Base-by-base conservation (phyloP, 2,113 vertebrate species). In the Nymphicus hollandicus region DNA sequence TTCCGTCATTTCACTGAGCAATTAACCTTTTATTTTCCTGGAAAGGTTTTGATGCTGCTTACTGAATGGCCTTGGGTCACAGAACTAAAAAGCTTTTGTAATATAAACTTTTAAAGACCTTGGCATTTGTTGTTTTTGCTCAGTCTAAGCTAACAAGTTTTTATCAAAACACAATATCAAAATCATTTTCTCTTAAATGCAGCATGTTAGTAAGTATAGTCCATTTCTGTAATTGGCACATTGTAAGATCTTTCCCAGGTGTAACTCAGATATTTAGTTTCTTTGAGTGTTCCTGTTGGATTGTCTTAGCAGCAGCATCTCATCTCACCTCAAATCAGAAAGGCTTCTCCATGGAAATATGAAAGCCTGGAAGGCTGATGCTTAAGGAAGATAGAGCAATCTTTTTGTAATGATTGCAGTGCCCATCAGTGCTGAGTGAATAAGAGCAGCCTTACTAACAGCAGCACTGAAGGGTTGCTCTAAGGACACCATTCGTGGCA, bases 371-470 rank as follows among this genome's bases (percentile, higher is more conserved):
- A 89, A 93, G 70, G 60, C 53, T 85, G 64, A 88, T 70, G 31
- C 31, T 92, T 87, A 58, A 96, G 79, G 88, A 88, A 81, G 66
- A 91, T 18, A 71, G 86, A 89, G 80, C 79, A 92, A 78, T 90
- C 72, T 86, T 83, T 92, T 64, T 90, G 63, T 69, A 92, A 70
- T 79, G 69, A 91, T 81, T 88, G 73, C 79, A 56, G 35, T 61
- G 58, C 50, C 76, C 65, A 64, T 91, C 80, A 84, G 71, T 43
- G 80, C 65, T 63, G 76, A 78, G 71, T 44, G 90, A 78, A 60
- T 58, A 87, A 70, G 69, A 94, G 81, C 10, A 29, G 79, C 81
- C 78, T 89, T 71, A 14, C 71, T 82, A 81, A 63, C 44, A 84
- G 44, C 68, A 63, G 44, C 37, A 65, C 17, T 58, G 64, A 79